Percentiles rank a stretch among this genome's conserved stretches.
phyloP scores from a whole-genome alignment of 2,113 vertebrate species.

The Aptenodytes patagonicus region DNA sequence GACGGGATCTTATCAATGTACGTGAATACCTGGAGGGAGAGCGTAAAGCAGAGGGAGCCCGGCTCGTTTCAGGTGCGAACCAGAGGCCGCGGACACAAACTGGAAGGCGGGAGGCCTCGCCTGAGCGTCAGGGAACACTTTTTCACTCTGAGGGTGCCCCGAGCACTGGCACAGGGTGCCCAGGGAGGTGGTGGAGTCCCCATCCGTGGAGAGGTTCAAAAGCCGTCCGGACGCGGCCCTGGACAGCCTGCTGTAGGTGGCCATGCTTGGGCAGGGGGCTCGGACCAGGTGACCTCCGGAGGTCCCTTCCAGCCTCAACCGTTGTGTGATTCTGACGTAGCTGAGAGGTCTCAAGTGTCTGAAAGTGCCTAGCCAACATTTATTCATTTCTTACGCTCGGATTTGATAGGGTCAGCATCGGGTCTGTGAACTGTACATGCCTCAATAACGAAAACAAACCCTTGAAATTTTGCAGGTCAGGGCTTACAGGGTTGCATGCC shows the following conservation, averaged over 20 bases:
- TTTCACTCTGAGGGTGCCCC: background rate
- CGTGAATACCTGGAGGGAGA: background rate
- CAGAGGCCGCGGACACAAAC: background rate
- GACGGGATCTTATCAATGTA: accelerated
- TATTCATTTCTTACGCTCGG: accelerated
- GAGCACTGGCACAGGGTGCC: background rate
- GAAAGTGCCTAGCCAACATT: background rate
- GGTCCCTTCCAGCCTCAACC: accelerated
- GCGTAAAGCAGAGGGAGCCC: background rate
- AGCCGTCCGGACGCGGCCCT: accelerated
- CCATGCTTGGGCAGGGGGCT: background rate
- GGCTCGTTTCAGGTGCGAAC: too few species aligned
- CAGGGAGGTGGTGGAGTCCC: too few species aligned
- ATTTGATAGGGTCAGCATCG: accelerated
- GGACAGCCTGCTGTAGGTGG: accelerated
- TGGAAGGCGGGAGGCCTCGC: background rate
- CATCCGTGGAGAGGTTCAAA: accelerated
- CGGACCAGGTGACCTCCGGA: background rate
- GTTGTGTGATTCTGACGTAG: accelerated
- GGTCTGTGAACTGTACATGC: accelerated
- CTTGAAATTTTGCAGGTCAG: background rate
- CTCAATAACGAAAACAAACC: background rate
- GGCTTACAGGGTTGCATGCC: accelerated
- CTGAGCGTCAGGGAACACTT: background rate
- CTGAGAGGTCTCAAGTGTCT: background rate